A percentile compares a stretch with the other conserved stretches of the same genome.
Evolutionary conservation across 1,140 invertebrate species (phyloP).

Genomic region (Drosophila bifasciata): DNA sequence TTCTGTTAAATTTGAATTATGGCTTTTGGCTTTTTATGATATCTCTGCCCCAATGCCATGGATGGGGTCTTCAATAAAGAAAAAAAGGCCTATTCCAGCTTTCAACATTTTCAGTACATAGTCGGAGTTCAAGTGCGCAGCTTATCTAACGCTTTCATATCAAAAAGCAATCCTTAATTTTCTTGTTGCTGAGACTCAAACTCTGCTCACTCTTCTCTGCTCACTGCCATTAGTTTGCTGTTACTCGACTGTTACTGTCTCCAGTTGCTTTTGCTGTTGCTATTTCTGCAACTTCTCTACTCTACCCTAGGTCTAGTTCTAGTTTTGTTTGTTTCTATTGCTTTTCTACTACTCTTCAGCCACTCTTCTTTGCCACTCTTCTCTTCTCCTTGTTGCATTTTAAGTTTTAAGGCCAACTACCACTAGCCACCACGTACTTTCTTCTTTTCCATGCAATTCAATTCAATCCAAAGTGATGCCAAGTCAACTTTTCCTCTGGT

Average conservation of each 20-base stretch:
- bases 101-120: neutral
- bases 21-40: too few relatives aligned
- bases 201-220: neutral
- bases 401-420: conserved; percentile 1
- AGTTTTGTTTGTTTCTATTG: neutral
- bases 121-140: too few relatives aligned
- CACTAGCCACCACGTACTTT: too few relatives aligned
- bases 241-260: neutral
- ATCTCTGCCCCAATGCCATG: too few relatives aligned
- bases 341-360: neutral
- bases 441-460: too few relatives aligned
- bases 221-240: too few relatives aligned
- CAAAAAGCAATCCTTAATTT: neutral
- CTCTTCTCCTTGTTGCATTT: neutral
- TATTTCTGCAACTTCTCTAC: neutral
- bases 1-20: too few relatives aligned
- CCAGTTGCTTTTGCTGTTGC: neutral
- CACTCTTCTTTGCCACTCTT: neutral
- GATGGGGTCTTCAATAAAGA: too few relatives aligned
- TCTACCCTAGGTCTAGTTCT: neutral
- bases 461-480: too few relatives aligned
- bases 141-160: too few relatives aligned
- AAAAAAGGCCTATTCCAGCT: neutral
- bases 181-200: neutral
- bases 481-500: too few relatives aligned